A percentile compares a stretch with the other conserved stretches of the same genome.
phyloP scores from a whole-genome alignment of 2,113 vertebrate species.

The Eublepharis macularius region DNA sequence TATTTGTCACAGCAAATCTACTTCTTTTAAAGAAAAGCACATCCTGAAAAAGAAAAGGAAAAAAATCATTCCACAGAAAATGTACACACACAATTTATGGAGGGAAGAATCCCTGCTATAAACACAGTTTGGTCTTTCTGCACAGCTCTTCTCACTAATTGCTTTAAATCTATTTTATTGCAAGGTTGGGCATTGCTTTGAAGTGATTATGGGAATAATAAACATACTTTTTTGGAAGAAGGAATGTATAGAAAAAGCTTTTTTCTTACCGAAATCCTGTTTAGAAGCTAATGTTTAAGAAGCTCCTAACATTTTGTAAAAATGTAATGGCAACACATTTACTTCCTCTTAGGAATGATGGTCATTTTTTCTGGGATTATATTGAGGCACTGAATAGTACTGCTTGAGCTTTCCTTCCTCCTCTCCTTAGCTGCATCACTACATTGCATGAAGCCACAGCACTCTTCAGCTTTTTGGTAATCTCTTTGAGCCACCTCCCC shows the following conservation, averaged over 20 bases:
- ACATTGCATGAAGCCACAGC: slow-evolving; percentile 26
- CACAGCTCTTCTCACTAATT: slow-evolving; percentile 69
- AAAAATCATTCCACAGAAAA: slow-evolving; percentile 66
- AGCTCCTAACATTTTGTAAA: slow-evolving; percentile 32
- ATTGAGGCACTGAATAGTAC: slow-evolving; percentile 45
- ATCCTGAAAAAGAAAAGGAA: slow-evolving; percentile 38
- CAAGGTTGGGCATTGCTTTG: slow-evolving; percentile 73
- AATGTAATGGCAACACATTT: slow-evolving; percentile 26
- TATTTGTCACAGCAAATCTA: slow-evolving; percentile 65
- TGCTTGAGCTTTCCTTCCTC: slow-evolving; percentile 16
- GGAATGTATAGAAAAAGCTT: slow-evolving; percentile 61
- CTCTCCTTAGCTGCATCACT: slow-evolving; percentile 42
- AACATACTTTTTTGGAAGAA: slow-evolving; percentile 61
- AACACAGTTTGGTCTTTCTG: slow-evolving; percentile 62
- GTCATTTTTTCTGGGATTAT: slow-evolving; percentile 44
- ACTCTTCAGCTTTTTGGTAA: slow-evolving; percentile 49
- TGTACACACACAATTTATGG: slow-evolving; percentile 60
- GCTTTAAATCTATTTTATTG: slow-evolving; percentile 76
- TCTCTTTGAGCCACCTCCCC: slow-evolving; percentile 33
- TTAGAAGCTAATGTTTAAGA: slow-evolving; percentile 59
- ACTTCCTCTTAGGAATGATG: slow-evolving; percentile 23
- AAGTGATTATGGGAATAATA: slow-evolving; percentile 72
- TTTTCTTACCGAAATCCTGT: slow-evolving; percentile 57
- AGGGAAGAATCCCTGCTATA: slow-evolving; percentile 36
- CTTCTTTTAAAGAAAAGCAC: slow-evolving; percentile 35